Base-by-base conservation (phyloP, 2,113 vertebrate species). In the Pygoscelis antarcticus region DNA sequence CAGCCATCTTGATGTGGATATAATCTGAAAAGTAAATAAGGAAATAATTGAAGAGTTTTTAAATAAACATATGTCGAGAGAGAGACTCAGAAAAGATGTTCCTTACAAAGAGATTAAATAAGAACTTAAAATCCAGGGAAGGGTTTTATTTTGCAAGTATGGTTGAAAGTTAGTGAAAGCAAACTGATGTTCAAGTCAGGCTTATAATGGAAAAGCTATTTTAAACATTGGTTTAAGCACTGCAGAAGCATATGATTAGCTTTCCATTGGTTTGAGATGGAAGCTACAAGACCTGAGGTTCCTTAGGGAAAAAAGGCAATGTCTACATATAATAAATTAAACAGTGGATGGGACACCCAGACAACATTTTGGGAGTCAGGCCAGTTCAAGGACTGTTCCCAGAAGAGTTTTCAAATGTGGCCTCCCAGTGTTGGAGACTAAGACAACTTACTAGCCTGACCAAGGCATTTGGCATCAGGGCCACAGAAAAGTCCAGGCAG, bases 171-270 rank as follows among this genome's bases (percentile, higher is more conserved):
- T 22, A 82, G 40, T 66, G 49, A 46, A 58, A 88, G 76, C 51
- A 77, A 86, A 90, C 34, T 60, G 61, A 68, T 81, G 86, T 16
- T 82, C 52, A 82, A 91, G 65, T 61, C 69, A 72, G 80, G 69
- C 57, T 91, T 78, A 5, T 13, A 79, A 91, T 29, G 69, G 80
- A 92, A 95, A 95, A 80, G 64, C 44, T 93, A 87, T 95, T 96
- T 92, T 89, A 78, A 87, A 84, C 65, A 47, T 7, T 82, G 80
- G 80, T 78, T 96, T 94, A 87, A 91, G 81, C 38, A 70, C 34
- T 94, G 83, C 71, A 91, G 60, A 94, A 97, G 89, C 87, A 89
- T 93, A 86, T 92, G 91, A 96, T 93, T 95, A 96, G 54, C 58
- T 90, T 74, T 74, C 62, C 80, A 38, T 55, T 84, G 69, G 91